Conservation (phyloP, 1,140 invertebrate species). For the Limonius californicus region DNA sequence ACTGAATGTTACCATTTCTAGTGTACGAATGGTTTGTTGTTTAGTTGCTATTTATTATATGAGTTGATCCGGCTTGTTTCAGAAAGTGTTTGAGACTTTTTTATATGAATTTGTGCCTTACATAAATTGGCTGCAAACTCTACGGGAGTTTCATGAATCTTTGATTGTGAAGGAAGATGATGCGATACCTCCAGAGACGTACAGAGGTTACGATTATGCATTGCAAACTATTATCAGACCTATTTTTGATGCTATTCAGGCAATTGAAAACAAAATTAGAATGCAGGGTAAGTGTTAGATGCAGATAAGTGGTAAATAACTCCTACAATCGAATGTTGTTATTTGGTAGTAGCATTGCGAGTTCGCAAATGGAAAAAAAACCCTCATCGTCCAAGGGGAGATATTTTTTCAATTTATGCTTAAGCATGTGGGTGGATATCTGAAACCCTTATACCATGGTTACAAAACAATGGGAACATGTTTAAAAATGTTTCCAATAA, state of each 20-base stretch:
- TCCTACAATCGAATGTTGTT: too few species aligned
- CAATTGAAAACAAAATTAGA: slow-evolving; percentile 36
- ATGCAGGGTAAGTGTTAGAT: slow-evolving; percentile 39
- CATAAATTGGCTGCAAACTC: slow-evolving; percentile 38
- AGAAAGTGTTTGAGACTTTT: slow-evolving; percentile 37
- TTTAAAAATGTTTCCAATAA: too few species aligned
- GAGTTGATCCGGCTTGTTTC: slow-evolving; percentile 11
- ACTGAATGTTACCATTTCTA: slow-evolving; percentile 39
- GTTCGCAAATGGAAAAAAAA: too few species aligned
- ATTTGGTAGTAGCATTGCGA: too few species aligned
- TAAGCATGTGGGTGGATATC: too few species aligned
- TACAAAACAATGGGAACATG: too few species aligned
- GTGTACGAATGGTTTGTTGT: slow-evolving; percentile 38
- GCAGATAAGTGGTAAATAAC: too few species aligned
- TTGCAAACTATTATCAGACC: slow-evolving; percentile 34
- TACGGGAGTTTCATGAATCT: slow-evolving; percentile 32
- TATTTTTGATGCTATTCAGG: slow-evolving; percentile 30
- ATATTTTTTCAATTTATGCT: too few species aligned
- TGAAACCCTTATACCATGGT: too few species aligned
- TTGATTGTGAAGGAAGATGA: slow-evolving; percentile 18
- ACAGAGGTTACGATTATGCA: slow-evolving; percentile 27
- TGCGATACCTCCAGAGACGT: slow-evolving; percentile 28
- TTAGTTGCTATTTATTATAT: too few species aligned
- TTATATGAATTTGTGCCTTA: slow-evolving; percentile 35
- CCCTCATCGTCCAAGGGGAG: too few species aligned